Evolutionary conservation across 1,140 invertebrate species (phyloP).

Genomic region (Drosophila sulfurigaster): DNA sequence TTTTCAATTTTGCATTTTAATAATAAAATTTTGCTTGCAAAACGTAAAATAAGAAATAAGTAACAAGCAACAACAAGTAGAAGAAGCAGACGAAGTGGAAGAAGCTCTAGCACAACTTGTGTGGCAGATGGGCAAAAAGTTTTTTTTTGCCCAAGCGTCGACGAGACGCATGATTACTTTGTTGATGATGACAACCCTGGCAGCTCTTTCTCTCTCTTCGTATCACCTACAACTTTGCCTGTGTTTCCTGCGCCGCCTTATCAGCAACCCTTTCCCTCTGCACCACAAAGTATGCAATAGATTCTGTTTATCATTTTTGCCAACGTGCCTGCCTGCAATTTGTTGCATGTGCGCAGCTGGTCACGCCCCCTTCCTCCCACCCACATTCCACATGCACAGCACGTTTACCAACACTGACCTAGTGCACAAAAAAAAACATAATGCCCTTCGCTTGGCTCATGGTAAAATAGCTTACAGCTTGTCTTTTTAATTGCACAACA

Average conservation of each 20-base stretch:
- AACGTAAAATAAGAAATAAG: constrained; percentile 54
- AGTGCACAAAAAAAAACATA: neutral
- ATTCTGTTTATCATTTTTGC: constrained; percentile 79
- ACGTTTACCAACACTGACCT: constrained; percentile 36
- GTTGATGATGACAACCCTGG: constrained; percentile 80
- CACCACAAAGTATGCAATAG: constrained; percentile 80
- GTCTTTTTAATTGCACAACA: constrained; percentile 36
- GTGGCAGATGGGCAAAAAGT: constrained; percentile 64
- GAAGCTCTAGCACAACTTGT: constrained; percentile 46
- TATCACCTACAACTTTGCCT: constrained; percentile 40
- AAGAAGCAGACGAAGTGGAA: constrained; percentile 30
- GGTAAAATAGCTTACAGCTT: constrained; percentile 16
- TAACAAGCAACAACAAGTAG: constrained; percentile 14
- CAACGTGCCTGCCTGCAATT: constrained; percentile 71
- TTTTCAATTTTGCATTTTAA: constrained; percentile 83
- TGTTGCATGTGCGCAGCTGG: constrained; percentile 56
- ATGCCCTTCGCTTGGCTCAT: constrained; percentile 30
- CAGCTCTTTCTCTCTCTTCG: constrained; percentile 15
- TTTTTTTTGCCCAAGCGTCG: constrained; percentile 46
- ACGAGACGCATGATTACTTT: constrained; percentile 76
- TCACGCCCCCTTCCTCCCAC: constrained; percentile 13
- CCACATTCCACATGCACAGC: constrained; percentile 25
- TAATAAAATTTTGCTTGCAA: constrained; percentile 75
- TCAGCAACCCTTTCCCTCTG: constrained; percentile 32
- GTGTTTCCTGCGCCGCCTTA: constrained; percentile 21